Evolutionary conservation across 2,113 vertebrate species (phyloP).

Genomic region (Malurus elegans): DNA sequence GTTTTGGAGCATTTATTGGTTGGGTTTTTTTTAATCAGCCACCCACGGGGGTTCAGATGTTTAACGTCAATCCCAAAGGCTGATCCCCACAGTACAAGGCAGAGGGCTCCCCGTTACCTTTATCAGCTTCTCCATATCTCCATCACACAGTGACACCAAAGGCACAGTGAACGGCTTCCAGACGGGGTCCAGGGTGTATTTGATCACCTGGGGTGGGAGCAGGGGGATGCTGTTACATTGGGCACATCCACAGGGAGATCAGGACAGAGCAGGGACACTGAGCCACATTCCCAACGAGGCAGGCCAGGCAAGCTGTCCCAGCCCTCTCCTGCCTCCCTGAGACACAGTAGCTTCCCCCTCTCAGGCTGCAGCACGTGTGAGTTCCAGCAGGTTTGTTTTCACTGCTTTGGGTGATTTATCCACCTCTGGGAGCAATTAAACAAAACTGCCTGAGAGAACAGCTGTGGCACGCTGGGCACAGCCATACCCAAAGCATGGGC

Average conservation of each 20-base stretch:
- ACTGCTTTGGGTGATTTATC: background rate
- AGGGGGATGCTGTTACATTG: fast-evolving
- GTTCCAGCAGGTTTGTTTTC: background rate
- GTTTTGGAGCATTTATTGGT: background rate
- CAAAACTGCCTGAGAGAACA: background rate
- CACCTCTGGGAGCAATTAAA: background rate
- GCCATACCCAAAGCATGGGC: background rate
- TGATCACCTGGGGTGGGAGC: constrained; percentile 84
- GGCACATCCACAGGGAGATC: background rate
- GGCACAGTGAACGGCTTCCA: constrained; percentile 96
- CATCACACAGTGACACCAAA: constrained; percentile 92
- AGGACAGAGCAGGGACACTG: background rate
- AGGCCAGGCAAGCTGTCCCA: background rate
- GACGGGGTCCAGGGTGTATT: constrained; percentile 93
- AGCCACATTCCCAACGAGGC: background rate
- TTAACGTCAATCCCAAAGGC: background rate
- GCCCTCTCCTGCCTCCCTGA: background rate
- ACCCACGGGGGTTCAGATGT: background rate
- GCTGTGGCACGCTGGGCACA: background rate
- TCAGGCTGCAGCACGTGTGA: background rate
- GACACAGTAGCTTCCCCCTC: background rate
- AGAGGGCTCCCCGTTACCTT: constrained; percentile 71
- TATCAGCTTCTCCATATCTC: constrained; percentile 89
- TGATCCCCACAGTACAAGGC: background rate
- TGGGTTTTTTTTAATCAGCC: background rate